A percentile compares a stretch with the other conserved stretches of the same genome.
Evolutionary conservation across 2,113 vertebrate species (phyloP).

Genomic region (Xiphophorus couchianus): DNA sequence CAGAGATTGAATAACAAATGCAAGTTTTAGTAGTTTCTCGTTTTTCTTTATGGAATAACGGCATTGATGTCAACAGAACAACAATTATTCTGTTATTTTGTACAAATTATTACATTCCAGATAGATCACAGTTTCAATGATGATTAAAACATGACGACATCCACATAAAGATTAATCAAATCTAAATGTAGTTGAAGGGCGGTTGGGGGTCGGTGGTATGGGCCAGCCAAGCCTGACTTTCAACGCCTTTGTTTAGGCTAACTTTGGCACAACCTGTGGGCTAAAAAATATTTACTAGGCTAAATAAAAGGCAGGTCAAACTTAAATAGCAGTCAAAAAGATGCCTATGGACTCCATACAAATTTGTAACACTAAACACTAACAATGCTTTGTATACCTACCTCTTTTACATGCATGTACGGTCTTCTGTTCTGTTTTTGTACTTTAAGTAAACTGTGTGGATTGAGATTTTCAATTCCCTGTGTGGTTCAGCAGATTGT

Average conservation of each 20-base stretch:
- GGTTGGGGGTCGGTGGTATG: too few relatives aligned
- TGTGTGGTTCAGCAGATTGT: slow-evolving; percentile 13
- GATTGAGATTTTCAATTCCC: slow-evolving; percentile 26
- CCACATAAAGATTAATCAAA: too few relatives aligned
- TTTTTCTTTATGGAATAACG: too few relatives aligned
- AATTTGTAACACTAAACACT: not conserved
- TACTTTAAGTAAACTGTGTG: not conserved
- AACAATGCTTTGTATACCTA: not conserved
- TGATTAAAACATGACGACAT: too few relatives aligned
- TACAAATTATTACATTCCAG: too few relatives aligned
- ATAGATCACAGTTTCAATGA: too few relatives aligned
- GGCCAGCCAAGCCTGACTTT: too few relatives aligned
- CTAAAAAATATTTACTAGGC: not conserved
- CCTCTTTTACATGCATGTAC: not conserved
- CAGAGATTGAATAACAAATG: too few relatives aligned
- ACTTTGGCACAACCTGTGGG: not conserved
- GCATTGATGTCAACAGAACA: too few relatives aligned
- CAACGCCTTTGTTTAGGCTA: not conserved
- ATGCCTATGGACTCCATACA: rapidly evolving
- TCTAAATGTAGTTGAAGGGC: too few relatives aligned
- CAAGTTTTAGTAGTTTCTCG: too few relatives aligned
- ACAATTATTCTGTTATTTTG: too few relatives aligned
- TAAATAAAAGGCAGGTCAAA: not conserved
- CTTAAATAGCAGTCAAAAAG: not conserved
- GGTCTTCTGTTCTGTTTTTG: not conserved